Percentiles rank a stretch among this genome's conserved stretches.
phyloP scores from a whole-genome alignment of 2,888 invertebrate genomes.

The Cloeon dipterum region DNA sequence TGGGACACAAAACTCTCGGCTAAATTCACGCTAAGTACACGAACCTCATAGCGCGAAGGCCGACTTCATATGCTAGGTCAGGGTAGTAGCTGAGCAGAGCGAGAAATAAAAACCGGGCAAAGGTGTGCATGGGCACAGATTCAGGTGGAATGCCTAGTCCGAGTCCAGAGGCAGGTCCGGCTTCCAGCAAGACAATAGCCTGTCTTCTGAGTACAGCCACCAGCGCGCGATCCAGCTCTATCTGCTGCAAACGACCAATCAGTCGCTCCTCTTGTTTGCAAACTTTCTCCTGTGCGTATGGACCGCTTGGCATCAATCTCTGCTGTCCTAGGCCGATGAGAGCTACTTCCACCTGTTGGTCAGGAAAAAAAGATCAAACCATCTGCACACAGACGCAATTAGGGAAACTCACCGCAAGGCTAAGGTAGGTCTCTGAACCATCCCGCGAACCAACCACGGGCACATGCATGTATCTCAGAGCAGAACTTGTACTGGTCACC shows the following conservation, averaged over 20 bases:
- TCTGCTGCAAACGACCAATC: conserved; percentile 48
- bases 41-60: conserved; percentile 53
- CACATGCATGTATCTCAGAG: conserved; percentile 45
- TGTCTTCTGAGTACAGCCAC: conserved; percentile 42
- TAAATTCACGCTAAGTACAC: too few species aligned
- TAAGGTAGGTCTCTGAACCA: conserved; percentile 48
- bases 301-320: conserved; percentile 49
- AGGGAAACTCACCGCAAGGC: too few species aligned
- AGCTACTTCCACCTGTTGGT: conserved; percentile 61
- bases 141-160: conserved; percentile 54
- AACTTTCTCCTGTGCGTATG: conserved; percentile 54
- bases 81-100: conserved; percentile 49
- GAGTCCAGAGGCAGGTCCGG: conserved; percentile 54
- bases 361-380: too few species aligned
- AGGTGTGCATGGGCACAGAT: conserved; percentile 65
- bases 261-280: conserved; percentile 55
- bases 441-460: conserved; percentile 50
- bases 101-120: conserved; percentile 56
- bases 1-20: neutral
- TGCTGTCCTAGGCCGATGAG: conserved; percentile 58
- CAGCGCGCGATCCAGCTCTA: conserved; percentile 48
- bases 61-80: conserved; percentile 57
- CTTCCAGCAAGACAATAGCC: conserved; percentile 44
- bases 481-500: conserved; percentile 17
- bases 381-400: too few species aligned